Conservation (phyloP, 1,140 invertebrate species). For the Aphidius gifuensis region DNA sequence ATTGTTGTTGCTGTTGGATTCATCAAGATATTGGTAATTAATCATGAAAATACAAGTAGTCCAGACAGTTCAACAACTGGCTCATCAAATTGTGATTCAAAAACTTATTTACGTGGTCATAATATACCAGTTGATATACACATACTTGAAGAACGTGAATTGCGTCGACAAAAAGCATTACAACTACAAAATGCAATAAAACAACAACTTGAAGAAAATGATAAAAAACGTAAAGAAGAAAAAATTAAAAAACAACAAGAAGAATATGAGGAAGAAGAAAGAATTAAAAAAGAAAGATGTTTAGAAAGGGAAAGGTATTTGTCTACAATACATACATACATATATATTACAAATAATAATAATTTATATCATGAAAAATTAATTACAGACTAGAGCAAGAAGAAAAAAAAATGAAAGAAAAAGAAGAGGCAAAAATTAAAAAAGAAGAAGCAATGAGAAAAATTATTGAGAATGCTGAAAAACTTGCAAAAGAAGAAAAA, state of each 20-base stretch:
- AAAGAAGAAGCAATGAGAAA: conserved; percentile 42
- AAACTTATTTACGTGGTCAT: conserved; percentile 67
- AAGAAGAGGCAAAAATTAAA: conserved; percentile 44
- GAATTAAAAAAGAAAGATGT: conserved; percentile 65
- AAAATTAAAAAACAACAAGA: conserved; percentile 60
- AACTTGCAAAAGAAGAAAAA: conserved; percentile 60
- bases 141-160: conserved; percentile 66
- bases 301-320: conserved; percentile 58
- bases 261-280: conserved; percentile 65
- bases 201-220: conserved; percentile 69
- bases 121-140: conserved; percentile 69
- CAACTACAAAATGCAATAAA: conserved; percentile 71
- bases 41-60: conserved; percentile 47
- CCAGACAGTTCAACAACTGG: conserved; percentile 45
- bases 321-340: not conserved
- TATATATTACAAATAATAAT: not conserved
- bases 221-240: conserved; percentile 64
- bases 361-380: conserved; percentile 5
- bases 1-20: no score
- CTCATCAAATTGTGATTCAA: conserved; percentile 45
- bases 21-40: conserved; percentile 47
- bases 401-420: conserved; percentile 42
- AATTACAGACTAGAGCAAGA: conserved; percentile 50
- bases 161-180: conserved; percentile 65
- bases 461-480: conserved; percentile 59